Evolutionary conservation across 2,113 vertebrate species (phyloP).

Genomic region (Hemicordylus capensis): DNA sequence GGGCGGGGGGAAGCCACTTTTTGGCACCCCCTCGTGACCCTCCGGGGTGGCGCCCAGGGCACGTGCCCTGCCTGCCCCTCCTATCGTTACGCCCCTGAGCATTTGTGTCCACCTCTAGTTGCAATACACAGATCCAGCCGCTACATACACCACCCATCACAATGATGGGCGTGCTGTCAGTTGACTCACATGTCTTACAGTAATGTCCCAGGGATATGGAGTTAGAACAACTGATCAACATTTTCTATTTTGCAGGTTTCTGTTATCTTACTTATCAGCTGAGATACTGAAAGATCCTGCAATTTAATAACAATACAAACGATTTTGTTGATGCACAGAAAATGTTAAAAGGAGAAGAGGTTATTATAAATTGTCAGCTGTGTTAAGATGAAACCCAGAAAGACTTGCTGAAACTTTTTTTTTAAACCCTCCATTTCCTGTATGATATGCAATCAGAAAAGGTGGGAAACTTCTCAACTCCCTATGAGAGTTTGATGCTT

Average conservation of each 20-base stretch:
- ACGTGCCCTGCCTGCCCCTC: no score
- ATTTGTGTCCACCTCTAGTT: no score
- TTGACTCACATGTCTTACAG: background rate
- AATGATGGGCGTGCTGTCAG: background rate
- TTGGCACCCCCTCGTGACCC: no score
- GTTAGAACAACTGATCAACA: background rate
- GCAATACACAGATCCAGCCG: background rate
- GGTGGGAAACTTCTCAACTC: constrained; percentile 80
- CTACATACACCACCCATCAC: background rate
- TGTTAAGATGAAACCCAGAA: constrained; percentile 69
- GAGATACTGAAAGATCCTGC: constrained; percentile 11
- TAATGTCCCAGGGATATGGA: background rate
- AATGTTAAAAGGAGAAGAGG: constrained; percentile 63
- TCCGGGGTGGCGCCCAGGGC: no score
- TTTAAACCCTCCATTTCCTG: constrained; percentile 75
- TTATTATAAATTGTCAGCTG: constrained; percentile 63
- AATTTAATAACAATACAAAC: constrained; percentile 22
- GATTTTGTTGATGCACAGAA: constrained; percentile 26
- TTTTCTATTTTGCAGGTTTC: background rate
- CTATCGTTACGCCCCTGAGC: no score
- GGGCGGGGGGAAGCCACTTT: no score
- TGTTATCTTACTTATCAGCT: background rate
- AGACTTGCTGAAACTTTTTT: constrained; percentile 67
- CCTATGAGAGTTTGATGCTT: constrained; percentile 71
- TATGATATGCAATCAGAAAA: constrained; percentile 71